Percentiles rank a stretch among this genome's conserved stretches.
These are phyloP conservation scores for Eupeodes latifasciatus DNA, from an alignment of 2,888 invertebrate genomes.

Conservation along the genomic window DNA sequence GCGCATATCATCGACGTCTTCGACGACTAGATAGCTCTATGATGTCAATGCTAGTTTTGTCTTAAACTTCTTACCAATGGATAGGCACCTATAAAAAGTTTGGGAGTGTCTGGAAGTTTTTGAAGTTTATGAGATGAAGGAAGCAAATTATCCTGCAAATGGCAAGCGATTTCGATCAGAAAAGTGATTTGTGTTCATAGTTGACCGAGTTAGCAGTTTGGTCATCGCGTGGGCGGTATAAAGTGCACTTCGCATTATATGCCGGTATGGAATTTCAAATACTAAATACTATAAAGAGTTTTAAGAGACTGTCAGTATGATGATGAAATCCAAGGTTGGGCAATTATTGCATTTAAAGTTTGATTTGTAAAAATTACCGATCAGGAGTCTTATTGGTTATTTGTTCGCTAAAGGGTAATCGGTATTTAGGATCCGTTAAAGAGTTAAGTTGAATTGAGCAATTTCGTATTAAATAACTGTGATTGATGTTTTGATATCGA, in stretches of 20 bases:
- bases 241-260: neutral
- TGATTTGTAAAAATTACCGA: slow-evolving; percentile 43
- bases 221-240: slow-evolving; percentile 54
- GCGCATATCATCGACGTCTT: slow-evolving; percentile 24
- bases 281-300: neutral
- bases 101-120: slow-evolving; percentile 60
- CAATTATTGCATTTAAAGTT: slow-evolving; percentile 34
- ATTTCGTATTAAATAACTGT: too few species aligned
- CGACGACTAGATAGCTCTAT: neutral
- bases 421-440: neutral
- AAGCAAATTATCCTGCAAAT: slow-evolving; percentile 53
- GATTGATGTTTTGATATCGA: too few species aligned
- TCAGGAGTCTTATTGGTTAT: neutral
- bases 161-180: slow-evolving; percentile 57
- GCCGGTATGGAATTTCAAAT: slow-evolving; percentile 13
- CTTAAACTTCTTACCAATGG: neutral
- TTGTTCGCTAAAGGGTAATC: neutral
- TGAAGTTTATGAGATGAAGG: slow-evolving; percentile 58
- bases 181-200: slow-evolving; percentile 53
- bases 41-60: slow-evolving; percentile 57
- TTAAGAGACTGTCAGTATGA: slow-evolving; percentile 2
- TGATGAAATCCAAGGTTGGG: slow-evolving; percentile 55
- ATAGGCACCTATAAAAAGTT: slow-evolving; percentile 14
- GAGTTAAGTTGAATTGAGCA: neutral
- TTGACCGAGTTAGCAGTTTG: slow-evolving; percentile 56